Evolutionary conservation across 2,797 vertebrate genomes (phyloP), one percentile per base, ranked within the genome.

Genomic region (Carapus acus): DNA sequence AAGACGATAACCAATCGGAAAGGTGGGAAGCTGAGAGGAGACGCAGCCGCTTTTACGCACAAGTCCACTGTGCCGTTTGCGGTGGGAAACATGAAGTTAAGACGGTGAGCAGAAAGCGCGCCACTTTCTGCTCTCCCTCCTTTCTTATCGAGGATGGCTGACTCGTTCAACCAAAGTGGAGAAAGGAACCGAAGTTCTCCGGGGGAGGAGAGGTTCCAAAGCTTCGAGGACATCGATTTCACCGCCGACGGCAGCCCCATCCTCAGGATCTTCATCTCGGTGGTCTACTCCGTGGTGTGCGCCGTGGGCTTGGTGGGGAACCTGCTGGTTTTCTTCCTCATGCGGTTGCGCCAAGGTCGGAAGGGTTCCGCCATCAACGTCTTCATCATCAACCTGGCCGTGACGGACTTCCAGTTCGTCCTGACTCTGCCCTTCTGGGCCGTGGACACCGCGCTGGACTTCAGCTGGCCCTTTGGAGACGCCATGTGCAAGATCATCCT

Each of bases 381-480:
- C 11, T 90, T 90, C 58, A 86, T 91, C 57, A 75, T 86, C 36
- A 89, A 91, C 75, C 36, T 90, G 68, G 89, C 89, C 0, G 85
- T 88, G 40, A 91, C 89, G 1, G 90, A 90, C 81, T 88, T 91
- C 58, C 90, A 90, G 82, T 91, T 90, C 49, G 88, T 91, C 8
- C 74, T 91, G n/a, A 90, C 88, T 0, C 58, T 91, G 65, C 90
- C 90, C 12, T 91, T 91, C 78, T 91, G 89, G 89, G 90, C 90
- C 0, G 89, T 89, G 68, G 90, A 91, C 76, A 90, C 86, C 1
- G 90, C 79, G 20, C 69, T 90, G 56, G 90, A 91, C 77, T 91
- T 91, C 80, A 91, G 88, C 81, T 91, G 90, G 90, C 90, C 90
- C 5, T 91, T 91, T 62, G 90, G 90, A 33, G 73, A 86, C 78